Conservation (phyloP, 2,113 vertebrate genomes). For the Henicopernis longicauda region DNA sequence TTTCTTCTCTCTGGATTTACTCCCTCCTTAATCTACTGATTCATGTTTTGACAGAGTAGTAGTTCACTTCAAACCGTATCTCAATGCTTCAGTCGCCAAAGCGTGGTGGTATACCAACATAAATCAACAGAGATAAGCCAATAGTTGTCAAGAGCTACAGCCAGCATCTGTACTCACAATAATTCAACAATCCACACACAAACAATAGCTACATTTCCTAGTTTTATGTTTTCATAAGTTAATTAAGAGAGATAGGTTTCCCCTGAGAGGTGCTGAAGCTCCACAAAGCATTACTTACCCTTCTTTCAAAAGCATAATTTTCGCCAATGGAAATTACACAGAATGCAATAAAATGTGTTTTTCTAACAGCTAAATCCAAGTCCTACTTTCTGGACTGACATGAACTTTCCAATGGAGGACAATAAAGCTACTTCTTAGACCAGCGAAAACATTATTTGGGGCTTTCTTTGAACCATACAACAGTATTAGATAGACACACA, state of each 20-base stretch:
- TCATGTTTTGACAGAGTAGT: not conserved
- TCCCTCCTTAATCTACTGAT: not conserved
- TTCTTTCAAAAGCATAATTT: not conserved
- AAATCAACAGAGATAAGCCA: not conserved
- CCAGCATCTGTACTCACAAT: not conserved
- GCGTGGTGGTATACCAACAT: not conserved
- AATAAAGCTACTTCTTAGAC: slow-evolving; percentile 1
- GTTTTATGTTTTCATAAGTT: not conserved
- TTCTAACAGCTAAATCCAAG: not conserved
- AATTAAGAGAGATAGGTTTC: not conserved
- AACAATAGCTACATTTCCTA: not conserved
- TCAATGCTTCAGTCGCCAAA: not conserved
- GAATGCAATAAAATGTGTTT: slow-evolving; percentile 49
- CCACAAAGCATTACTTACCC: not conserved
- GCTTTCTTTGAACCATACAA: not conserved
- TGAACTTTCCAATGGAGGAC: not conserved
- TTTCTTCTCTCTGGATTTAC: not conserved
- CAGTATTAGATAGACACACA: not conserved
- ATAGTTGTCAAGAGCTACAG: not conserved
- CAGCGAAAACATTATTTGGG: not conserved
- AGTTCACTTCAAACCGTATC: not conserved
- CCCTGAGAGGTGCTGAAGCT: not conserved
- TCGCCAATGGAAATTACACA: slow-evolving; percentile 30
- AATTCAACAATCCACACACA: not conserved
- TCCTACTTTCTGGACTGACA: not conserved